Base-by-base conservation (phyloP, 2,797 vertebrate genomes). In the Pogonophryne albipinna region DNA sequence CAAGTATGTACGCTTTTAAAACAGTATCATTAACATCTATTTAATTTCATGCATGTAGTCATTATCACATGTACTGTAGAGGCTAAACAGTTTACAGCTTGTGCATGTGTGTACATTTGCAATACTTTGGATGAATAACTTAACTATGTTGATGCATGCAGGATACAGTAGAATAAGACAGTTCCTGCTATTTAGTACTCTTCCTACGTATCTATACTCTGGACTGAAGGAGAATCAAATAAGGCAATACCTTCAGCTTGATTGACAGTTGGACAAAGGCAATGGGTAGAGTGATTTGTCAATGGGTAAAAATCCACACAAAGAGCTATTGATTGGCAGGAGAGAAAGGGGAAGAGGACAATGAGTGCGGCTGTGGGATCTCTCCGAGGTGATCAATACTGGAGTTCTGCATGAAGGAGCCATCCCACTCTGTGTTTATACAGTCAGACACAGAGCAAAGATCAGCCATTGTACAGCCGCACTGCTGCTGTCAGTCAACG, bases 271-370 rank as follows among this genome's bases (percentile, higher is more conserved):
- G 42, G 55, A 95, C 91, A 95, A 94, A 93, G 84, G 68, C 88
- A 85, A 86, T 78, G 85, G 87, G 71, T 90, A 82, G 94, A 94
- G 93, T 93, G 94, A 95, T 95, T 95, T 94, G 93, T 94, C 93
- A 93, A 87, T 93, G 92, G 89, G 89, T 93, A 88, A 86, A 90
- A 91, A 91, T 91, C 90, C 78, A 87, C 91, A 95, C 94, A 95
- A 95, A 95, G 94, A 93, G 85, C 88, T 92, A 96, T 95, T 95
- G 95, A 96, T 94, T 91, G 87, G 87, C 69, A 72, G 82, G 47
- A 79, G 85, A 92, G 89, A 93, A 92, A 92, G 86, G 82, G 78
- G 60, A 56, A 67, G 77, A 84, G 82, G 89, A 95, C 94, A 95
- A 95, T 92, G 87, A 84, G 73, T 12, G 82, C 4, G 91, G 85